Evolutionary conservation across 2,888 invertebrate species (phyloP).

Genomic region (Hoplodrina blanda): DNA sequence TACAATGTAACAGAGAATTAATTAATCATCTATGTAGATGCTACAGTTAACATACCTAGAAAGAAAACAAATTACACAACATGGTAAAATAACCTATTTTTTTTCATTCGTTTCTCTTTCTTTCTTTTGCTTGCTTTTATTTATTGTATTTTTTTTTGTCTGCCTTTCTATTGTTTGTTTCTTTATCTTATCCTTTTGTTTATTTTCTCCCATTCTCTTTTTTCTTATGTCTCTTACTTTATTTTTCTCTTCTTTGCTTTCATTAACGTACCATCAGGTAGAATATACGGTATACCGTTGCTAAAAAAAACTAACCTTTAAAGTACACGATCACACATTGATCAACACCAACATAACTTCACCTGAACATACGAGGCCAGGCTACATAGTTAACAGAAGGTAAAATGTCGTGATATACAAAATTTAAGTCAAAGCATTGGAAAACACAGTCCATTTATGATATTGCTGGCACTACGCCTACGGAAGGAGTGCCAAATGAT

Average conservation of each 20-base stretch:
- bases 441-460: slow-evolving; percentile 64
- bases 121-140: no score
- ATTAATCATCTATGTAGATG: background rate
- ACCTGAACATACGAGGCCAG: slow-evolving; percentile 10
- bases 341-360: background rate
- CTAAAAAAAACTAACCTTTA: no score
- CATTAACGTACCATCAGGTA: background rate
- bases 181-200: no score
- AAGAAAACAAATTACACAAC: background rate
- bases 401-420: slow-evolving; percentile 67
- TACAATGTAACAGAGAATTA: slow-evolving; percentile 1
- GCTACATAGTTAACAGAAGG: slow-evolving; percentile 38
- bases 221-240: no score
- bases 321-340: background rate
- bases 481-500: slow-evolving; percentile 75
- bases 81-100: no score
- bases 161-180: no score
- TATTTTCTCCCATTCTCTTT: no score
- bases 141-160: no score
- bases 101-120: no score
- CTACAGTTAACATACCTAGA: background rate
- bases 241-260: no score
- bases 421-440: slow-evolving; percentile 64
- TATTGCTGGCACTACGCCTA: slow-evolving; percentile 72
- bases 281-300: background rate